A percentile compares a stretch with the other conserved stretches of the same genome.
These are phyloP conservation scores for Ethmia dodecea DNA, from an alignment of 2,888 invertebrate genomes.

Conservation along the genomic window DNA sequence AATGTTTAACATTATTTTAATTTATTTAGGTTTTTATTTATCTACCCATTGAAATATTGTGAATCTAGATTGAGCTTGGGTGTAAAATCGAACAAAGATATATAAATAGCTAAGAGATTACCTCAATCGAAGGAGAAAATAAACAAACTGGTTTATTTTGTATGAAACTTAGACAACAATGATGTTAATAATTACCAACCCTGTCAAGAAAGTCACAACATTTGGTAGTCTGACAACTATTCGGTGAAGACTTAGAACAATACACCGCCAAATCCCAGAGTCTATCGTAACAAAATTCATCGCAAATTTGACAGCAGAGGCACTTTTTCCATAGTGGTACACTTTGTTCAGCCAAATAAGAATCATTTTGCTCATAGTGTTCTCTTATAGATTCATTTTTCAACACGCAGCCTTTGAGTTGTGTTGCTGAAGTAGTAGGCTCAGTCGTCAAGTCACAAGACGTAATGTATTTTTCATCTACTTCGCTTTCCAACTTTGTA, in stretches of 20 bases:
- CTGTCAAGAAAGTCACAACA: conserved; percentile 44
- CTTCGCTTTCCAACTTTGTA: conserved; percentile 34
- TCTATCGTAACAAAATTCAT: conserved; percentile 29
- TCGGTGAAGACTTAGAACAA: conserved; percentile 47
- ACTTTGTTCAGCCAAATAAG: conserved; percentile 18
- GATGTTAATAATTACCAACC: conserved; percentile 37
- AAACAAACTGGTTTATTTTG: too few relatives aligned
- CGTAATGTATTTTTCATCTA: conserved; percentile 47
- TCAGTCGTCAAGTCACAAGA: conserved; percentile 49
- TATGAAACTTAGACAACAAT: background rate
- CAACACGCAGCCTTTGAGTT: conserved; percentile 44
- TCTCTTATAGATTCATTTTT: conserved; percentile 33
- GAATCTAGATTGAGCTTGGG: too few relatives aligned
- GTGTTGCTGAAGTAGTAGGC: conserved; percentile 27
- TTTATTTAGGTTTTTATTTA: background rate
- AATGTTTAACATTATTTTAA: background rate
- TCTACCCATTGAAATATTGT: too few relatives aligned
- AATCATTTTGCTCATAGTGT: conserved; percentile 22
- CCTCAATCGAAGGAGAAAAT: too few relatives aligned
- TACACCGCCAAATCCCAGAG: conserved; percentile 58
- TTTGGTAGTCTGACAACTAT: conserved; percentile 31
- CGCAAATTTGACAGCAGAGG: conserved; percentile 39
- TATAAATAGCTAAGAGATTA: too few relatives aligned
- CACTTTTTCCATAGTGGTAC: conserved; percentile 39
- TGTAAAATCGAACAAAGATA: too few relatives aligned